phyloP scores from a whole-genome alignment of 2,113 vertebrate species.

The Vireo altiloquus region DNA sequence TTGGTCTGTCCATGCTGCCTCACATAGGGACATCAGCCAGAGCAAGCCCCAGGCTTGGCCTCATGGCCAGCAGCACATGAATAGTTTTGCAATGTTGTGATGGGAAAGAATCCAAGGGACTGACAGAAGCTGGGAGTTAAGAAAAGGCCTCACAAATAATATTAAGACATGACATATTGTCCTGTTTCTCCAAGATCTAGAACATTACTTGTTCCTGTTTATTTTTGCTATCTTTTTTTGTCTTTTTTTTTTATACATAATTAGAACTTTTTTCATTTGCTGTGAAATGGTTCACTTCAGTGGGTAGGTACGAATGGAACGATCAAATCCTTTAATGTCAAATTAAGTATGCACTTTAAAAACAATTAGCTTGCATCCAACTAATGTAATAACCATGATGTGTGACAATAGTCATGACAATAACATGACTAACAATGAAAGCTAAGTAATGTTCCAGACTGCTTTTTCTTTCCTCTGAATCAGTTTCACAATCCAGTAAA shows the following conservation, averaged over 20 bases:
- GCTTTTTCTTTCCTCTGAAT: conserved; percentile 30
- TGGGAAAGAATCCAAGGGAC: not conserved
- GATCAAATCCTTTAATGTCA: not conserved
- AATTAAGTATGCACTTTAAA: not conserved
- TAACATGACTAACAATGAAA: conserved; percentile 18
- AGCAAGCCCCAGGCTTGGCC: not conserved
- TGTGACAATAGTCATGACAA: too few species aligned
- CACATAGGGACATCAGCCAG: not conserved
- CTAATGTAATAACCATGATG: not conserved
- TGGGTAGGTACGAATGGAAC: conserved; percentile 84
- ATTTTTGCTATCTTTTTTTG: conserved; percentile 72
- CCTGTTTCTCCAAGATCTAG: conserved; percentile 49
- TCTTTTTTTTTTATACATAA: conserved; percentile 77
- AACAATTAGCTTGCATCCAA: not conserved
- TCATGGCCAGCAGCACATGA: not conserved
- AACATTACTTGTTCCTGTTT: conserved; percentile 61
- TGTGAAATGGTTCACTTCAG: conserved; percentile 85
- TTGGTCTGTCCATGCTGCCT: not conserved
- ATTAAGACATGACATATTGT: not conserved
- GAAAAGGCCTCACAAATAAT: not conserved
- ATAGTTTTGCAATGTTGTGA: not conserved
- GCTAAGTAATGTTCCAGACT: not conserved
- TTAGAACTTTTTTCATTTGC: conserved; percentile 91
- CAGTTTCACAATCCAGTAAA: not conserved
- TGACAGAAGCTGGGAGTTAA: not conserved